These are phyloP conservation scores for Drosophila nigricruria DNA, from an alignment of 2,888 invertebrate genomes.

Conservation along the genomic window DNA sequence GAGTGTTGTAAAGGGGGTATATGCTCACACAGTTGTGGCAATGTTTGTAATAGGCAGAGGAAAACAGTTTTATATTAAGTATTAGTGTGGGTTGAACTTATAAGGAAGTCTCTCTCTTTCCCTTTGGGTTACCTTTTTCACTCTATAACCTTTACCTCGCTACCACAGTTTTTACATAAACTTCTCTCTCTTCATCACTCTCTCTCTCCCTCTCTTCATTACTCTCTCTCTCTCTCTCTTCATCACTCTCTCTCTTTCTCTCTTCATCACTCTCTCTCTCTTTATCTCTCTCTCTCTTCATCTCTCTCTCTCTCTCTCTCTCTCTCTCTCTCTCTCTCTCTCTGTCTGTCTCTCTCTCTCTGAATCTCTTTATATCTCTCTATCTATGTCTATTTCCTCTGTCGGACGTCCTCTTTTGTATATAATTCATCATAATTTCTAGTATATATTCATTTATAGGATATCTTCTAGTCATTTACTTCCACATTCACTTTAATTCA, in stretches of 20 bases:
- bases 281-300: too few relatives aligned
- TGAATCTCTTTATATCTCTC: too few relatives aligned
- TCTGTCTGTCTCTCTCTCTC: background rate
- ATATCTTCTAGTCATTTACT: background rate
- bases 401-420: too few relatives aligned
- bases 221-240: background rate
- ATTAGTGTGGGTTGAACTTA: background rate
- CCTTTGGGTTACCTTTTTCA: too few relatives aligned
- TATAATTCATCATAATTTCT: too few relatives aligned
- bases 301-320: background rate
- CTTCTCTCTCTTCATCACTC: too few relatives aligned
- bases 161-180: too few relatives aligned
- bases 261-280: background rate
- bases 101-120: too few relatives aligned
- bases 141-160: too few relatives aligned
- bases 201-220: too few relatives aligned
- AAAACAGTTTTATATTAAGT: background rate
- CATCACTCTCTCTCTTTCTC: background rate
- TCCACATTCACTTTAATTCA: background rate
- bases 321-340: background rate
- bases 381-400: background rate
- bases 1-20: background rate
- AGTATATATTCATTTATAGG: background rate
- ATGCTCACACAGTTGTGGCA: background rate
- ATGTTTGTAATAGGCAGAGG: background rate